Conservation (phyloP, 2,113 vertebrate species). For the Archocentrus centrarchus region DNA sequence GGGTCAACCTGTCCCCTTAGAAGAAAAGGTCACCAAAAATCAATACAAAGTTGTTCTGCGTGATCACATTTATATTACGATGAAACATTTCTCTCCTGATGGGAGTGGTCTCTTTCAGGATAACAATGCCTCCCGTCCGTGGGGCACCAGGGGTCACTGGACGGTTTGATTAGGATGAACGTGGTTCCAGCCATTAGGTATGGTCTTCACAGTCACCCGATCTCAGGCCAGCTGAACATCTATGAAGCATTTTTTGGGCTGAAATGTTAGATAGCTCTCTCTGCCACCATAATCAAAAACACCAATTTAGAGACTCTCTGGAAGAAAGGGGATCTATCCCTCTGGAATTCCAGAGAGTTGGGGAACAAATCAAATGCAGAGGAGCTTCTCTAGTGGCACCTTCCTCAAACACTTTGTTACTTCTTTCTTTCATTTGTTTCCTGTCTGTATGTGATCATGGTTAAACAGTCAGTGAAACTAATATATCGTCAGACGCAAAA, state of each 20-base stretch:
- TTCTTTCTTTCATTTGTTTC: not conserved
- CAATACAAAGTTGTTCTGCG: not conserved
- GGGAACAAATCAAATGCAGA: too few relatives aligned
- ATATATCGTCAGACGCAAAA: not conserved
- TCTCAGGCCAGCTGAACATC: rapidly evolving
- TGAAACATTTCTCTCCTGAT: not conserved
- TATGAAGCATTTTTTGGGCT: not conserved
- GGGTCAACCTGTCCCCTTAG: not conserved
- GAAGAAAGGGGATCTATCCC: not conserved
- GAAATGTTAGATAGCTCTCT: not conserved
- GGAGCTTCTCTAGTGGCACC: not conserved
- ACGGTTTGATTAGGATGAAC: not conserved
- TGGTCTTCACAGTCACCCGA: not conserved
- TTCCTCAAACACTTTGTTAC: not conserved
- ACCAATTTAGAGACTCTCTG: rapidly evolving
- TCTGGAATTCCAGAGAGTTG: not conserved
- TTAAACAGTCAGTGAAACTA: not conserved
- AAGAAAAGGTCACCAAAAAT: not conserved
- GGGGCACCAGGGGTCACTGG: not conserved
- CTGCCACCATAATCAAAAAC: not conserved
- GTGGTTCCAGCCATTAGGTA: too few relatives aligned
- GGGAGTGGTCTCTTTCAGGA: not conserved
- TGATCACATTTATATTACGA: not conserved
- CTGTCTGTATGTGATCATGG: not conserved
- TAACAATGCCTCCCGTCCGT: not conserved